Evolutionary conservation across 2,888 invertebrate genomes (phyloP), one percentile per base, ranked within the genome.

Genomic region (Zelleria hepariella): DNA sequence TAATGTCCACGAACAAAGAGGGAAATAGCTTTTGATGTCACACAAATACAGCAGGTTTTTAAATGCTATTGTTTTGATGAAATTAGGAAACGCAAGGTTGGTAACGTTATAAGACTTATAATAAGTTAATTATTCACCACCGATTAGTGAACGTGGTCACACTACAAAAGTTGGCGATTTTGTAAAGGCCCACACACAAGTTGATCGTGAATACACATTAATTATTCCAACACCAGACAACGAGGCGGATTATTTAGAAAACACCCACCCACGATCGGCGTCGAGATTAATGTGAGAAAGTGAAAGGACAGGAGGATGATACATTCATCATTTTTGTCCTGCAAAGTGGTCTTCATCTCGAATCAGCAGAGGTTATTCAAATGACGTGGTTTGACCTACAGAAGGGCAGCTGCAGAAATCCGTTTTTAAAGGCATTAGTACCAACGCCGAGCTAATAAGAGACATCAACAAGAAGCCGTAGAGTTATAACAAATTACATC

Each of bases 211-310:
- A 55, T 32, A 25, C 15, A 53, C 69, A 77, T 78, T 80, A 78
- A 77, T 80, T 78, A 73, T 68, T 67, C 63, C 61, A 65, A 67
- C 67, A 64, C 64, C 60, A 62, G 64, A 67, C 67, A 68, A 66
- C 69, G n/a, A 53, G 25, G 69, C 74, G 70, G 73, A 75, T 74
- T 75, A 77, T 76, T 77, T 73, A 73, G 73, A 73, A 75, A 75
- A 73, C 72, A 69, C 74, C 78, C 73, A 69, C 75, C 76, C 72
- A 75, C 76, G 32, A 42, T 42, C 32, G 32, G 32, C 10, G 68
- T 68, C 65, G 70, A 69, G 20, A 74, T 73, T 72, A 73, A 70
- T 68, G 68, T 72, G 72, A 71, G 73, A 75, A 75, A 72, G 68
- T 68, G 53, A 24, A 53, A 23, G 15, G 23, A 21, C 21, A 49